phyloP scores from a whole-genome alignment of 2,888 invertebrate genomes.

The Coenonympha arcania region DNA sequence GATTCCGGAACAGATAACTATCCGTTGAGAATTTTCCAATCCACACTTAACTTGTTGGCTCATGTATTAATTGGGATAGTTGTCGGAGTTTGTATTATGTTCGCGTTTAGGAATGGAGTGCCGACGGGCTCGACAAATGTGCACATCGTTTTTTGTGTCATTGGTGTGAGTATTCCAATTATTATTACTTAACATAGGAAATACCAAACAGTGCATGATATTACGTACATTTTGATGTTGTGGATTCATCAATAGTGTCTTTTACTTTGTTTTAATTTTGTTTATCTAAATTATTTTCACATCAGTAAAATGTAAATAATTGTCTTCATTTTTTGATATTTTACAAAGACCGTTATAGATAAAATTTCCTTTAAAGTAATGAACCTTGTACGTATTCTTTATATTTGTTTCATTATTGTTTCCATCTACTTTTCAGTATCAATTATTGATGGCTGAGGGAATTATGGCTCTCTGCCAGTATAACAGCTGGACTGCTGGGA shows the following conservation, averaged over 20 bases:
- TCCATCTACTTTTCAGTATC: slow-evolving; percentile 47
- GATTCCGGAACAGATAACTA: slow-evolving; percentile 25
- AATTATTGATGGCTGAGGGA: slow-evolving; percentile 57
- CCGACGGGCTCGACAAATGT: slow-evolving; percentile 40
- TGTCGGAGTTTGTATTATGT: slow-evolving; percentile 41
- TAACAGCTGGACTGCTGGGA: slow-evolving; percentile 50
- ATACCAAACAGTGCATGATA: no score
- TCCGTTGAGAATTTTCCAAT: slow-evolving; percentile 41
- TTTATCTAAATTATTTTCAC: not conserved
- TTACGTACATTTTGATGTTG: no score
- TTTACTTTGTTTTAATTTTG: not conserved
- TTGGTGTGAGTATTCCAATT: slow-evolving; percentile 60
- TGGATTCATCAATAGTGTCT: no score
- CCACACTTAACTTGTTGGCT: slow-evolving; percentile 42
- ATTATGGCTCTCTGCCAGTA: slow-evolving; percentile 47
- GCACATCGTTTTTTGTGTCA: slow-evolving; percentile 53
- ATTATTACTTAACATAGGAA: no score
- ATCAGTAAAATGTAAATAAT: not conserved
- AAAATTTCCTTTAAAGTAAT: no score
- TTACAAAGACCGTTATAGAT: no score
- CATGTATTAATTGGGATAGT: slow-evolving; percentile 52
- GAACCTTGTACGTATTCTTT: no score
- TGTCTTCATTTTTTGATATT: not conserved
- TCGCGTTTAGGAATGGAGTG: slow-evolving; percentile 39
- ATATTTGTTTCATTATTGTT: no score